A percentile compares a stretch with the other conserved stretches of the same genome.
Evolutionary conservation across 2,113 vertebrate genomes (phyloP).

Genomic region (Cacatua alba): DNA sequence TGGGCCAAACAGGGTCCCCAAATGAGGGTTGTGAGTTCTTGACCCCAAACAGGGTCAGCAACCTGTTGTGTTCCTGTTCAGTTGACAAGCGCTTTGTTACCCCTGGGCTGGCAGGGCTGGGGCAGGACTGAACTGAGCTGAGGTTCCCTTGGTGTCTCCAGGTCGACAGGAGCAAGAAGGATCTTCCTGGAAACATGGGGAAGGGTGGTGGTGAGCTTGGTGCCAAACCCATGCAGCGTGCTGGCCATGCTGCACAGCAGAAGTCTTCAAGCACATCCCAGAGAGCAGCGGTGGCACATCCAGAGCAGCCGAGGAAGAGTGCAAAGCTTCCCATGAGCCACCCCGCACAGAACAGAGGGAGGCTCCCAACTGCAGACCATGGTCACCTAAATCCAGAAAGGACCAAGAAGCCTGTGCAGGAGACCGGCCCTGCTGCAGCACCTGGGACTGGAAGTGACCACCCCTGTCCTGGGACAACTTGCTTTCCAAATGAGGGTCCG

Average conservation of each 20-base stretch:
- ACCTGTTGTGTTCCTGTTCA: neutral
- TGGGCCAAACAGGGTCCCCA: neutral
- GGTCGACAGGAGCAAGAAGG: conserved; percentile 29
- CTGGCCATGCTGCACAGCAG: neutral
- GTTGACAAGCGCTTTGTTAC: neutral
- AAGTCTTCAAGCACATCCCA: neutral
- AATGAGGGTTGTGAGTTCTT: neutral
- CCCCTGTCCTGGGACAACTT: too few relatives aligned
- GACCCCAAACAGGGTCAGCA: neutral
- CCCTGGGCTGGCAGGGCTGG: rapidly evolving
- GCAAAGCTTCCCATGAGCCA: neutral
- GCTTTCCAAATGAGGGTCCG: neutral
- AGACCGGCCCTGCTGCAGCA: neutral
- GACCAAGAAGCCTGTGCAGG: neutral
- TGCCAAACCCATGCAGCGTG: neutral
- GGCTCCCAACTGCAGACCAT: neutral
- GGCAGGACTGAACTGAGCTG: neutral
- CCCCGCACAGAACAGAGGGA: neutral
- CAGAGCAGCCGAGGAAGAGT: neutral
- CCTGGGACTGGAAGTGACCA: neutral
- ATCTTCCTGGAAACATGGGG: neutral
- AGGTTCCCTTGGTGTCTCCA: conserved; percentile 32
- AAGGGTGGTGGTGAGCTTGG: neutral
- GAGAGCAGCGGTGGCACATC: neutral
- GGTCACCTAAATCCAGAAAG: neutral